Evolutionary conservation across 2,888 invertebrate genomes (phyloP), one percentile per base, ranked within the genome.

Genomic region (Dastarcus helophoroides): DNA sequence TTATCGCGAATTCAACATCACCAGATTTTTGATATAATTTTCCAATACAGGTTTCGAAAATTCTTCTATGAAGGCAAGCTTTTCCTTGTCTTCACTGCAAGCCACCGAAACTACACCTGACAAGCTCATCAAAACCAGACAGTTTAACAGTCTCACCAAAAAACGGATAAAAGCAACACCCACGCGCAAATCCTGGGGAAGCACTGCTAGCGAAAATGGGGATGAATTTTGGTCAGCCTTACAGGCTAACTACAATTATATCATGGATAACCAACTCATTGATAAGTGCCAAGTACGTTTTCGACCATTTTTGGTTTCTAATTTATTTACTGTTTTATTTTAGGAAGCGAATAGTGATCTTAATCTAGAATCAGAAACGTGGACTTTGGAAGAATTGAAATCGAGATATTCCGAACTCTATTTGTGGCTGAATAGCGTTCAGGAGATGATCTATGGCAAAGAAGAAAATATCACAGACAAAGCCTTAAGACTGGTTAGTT

Each of bases 211-310:
- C 57, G 75, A 77, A 41, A 73, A 73, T 45, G 80, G 79, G 60
- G 89, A 90, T 64, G 89, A 90, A 56, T 82, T 91, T 47, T 90
- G 90, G 89, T 84, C 85, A 43, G 79, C 86, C 36, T 75, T 91
- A 50, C 82, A 86, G 63, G 81, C 84, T 33, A 85, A 88, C 63
- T 91, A 91, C 64, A 82, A 90, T 59, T 93, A 86, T 62, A 84
- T 93, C 54, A 91, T 93, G 91, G 89, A 89, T 63, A 88, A 85
- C 53, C 83, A 89, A 62, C 79, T 93, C 46, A 81, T 93, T 39
- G 88, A 90, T 56, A 79, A 81, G 46, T 91, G 91, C 68, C 75
- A 76, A 60, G 68, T 67, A 42, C 51, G 51, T 48, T 26, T 11
- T 14, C 10, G 22, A n/a, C 7, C 26, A 11, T n/a, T 9, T 12